Evolutionary conservation across 2,797 vertebrate species (phyloP).

Genomic region (Hypotaenidia okinawae): DNA sequence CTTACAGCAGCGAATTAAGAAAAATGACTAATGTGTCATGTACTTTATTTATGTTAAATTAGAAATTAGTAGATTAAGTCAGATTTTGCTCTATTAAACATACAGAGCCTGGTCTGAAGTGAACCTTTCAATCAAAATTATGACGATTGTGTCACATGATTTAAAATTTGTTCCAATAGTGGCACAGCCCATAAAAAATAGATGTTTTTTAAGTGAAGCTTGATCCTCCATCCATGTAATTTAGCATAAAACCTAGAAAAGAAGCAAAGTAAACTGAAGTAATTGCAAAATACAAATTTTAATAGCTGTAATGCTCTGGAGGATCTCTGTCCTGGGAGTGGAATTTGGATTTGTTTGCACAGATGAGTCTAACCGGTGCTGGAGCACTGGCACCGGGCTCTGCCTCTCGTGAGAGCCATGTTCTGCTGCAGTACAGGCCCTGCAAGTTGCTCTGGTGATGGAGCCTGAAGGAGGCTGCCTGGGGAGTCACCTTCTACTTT

Average conservation of each 20-base stretch:
- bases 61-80: not conserved
- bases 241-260: slow-evolving; percentile 43
- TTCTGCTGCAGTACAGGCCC: not conserved
- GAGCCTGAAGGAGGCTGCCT: not conserved
- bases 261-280: slow-evolving; percentile 51
- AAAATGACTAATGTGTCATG: not conserved
- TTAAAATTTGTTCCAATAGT: not conserved
- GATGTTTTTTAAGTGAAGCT: not conserved
- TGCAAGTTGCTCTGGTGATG: not conserved
- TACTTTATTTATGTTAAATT: not conserved
- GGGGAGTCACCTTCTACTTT: not conserved
- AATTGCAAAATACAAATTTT: slow-evolving; percentile 57
- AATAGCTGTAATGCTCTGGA: slow-evolving; percentile 23
- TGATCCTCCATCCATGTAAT: slow-evolving; percentile 32
- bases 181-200: not conserved
- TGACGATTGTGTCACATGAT: not conserved
- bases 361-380: slow-evolving; percentile 5
- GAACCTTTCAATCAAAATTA: not conserved
- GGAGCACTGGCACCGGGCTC: not conserved
- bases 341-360: slow-evolving; percentile 40
- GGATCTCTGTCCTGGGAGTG: not conserved
- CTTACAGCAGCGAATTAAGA: not conserved
- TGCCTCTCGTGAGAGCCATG: not conserved
- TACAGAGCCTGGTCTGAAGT: not conserved
- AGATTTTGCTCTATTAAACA: not conserved